Percentiles rank a stretch among this genome's conserved stretches.
These are phyloP conservation scores for Sinocyclocheilus rhinocerous DNA, from an alignment of 2,113 vertebrate species.

Conservation along the genomic window DNA sequence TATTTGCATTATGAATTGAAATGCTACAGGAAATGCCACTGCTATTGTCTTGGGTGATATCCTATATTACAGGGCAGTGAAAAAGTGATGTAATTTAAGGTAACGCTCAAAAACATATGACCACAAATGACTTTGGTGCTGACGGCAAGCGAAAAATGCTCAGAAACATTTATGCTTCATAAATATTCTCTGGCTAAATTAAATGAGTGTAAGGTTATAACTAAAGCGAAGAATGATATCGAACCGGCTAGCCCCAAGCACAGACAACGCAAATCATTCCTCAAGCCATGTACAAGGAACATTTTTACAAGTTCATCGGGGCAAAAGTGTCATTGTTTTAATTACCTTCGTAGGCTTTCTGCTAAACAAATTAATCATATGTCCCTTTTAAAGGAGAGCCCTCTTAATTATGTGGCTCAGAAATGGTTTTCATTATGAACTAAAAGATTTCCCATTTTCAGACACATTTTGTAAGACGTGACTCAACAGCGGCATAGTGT, in stretches of 20 bases:
- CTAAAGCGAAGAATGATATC: conserved; percentile 44
- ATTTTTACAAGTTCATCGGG: conserved; percentile 41
- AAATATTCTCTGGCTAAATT: conserved; percentile 45
- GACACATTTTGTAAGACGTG: conserved; percentile 43
- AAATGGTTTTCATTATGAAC: conserved; percentile 60
- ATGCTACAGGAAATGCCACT: background rate
- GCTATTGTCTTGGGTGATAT: conserved; percentile 1
- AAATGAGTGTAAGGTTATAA: conserved; percentile 48
- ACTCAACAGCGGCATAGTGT: background rate
- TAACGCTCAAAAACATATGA: conserved; percentile 34
- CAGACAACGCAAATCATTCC: conserved; percentile 11
- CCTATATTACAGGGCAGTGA: conserved; percentile 26
- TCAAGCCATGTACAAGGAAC: conserved; percentile 36
- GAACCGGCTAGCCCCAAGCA: background rate
- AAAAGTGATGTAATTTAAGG: conserved; percentile 22
- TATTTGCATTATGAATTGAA: conserved; percentile 5
- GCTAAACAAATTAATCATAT: conserved; percentile 59
- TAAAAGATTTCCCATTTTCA: conserved; percentile 51
- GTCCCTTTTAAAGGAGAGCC: conserved; percentile 50
- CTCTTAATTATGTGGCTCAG: conserved; percentile 52
- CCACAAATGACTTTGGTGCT: conserved; percentile 25
- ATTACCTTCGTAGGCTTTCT: conserved; percentile 53
- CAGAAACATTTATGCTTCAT: conserved; percentile 27
- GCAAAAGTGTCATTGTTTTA: conserved; percentile 58
- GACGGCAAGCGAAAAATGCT: conserved; percentile 27